Conservation (phyloP, 2,113 vertebrate genomes). For the Chloropsis cyanopogon region DNA sequence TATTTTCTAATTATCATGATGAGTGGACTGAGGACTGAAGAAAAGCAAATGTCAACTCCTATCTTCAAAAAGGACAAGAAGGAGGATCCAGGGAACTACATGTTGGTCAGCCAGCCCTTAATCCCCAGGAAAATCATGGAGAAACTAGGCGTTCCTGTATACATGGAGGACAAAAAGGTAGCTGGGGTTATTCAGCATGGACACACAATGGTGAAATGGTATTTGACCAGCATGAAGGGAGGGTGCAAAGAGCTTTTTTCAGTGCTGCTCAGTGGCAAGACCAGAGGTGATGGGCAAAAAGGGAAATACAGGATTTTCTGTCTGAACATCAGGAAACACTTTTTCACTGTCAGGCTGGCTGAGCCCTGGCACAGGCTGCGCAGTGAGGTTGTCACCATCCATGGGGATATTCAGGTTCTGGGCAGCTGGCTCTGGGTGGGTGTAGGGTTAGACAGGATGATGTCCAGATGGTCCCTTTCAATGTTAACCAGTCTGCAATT, state of each 20-base stretch:
- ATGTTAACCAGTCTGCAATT: background rate
- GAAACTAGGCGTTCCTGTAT: background rate
- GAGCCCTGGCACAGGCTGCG: background rate
- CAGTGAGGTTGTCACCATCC: background rate
- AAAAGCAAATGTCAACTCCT: background rate
- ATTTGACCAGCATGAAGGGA: background rate
- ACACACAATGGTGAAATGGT: background rate
- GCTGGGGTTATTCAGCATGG: background rate
- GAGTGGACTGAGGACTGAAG: background rate
- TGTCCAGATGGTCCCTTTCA: background rate
- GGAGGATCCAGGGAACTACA: background rate
- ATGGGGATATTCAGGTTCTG: background rate
- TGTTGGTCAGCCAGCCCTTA: background rate
- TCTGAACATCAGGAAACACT: background rate
- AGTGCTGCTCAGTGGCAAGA: background rate
- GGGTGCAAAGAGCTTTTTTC: background rate
- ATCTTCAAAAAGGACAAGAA: background rate
- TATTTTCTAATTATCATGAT: background rate
- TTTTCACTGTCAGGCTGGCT: background rate
- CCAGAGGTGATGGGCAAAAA: background rate
- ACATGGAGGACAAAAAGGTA: background rate
- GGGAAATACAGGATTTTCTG: background rate
- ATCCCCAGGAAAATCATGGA: background rate
- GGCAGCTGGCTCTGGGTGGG: background rate
- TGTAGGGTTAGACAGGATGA: background rate